These are phyloP conservation scores for Falco peregrinus DNA, from an alignment of 2,797 vertebrate genomes.

Conservation along the genomic window DNA sequence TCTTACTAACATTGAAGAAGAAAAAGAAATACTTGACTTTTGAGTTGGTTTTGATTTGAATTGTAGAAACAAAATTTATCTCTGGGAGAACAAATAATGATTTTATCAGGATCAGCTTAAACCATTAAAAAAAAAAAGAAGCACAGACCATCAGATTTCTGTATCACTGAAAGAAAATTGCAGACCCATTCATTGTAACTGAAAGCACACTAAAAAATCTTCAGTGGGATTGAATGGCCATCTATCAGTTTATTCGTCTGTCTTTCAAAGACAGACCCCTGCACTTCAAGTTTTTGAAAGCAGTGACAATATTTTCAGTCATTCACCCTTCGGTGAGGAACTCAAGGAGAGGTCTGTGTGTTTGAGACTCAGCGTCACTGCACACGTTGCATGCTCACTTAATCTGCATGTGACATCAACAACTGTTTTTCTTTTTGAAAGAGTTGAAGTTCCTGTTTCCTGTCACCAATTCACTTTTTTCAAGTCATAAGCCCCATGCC, in stretches of 20 bases:
- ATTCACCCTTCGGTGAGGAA: not conserved
- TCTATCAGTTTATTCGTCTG: not conserved
- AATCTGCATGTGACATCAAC: not conserved
- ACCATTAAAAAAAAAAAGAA: not conserved
- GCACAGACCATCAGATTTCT: not conserved
- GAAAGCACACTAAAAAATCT: not conserved
- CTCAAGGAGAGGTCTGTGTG: not conserved
- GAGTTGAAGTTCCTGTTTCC: not conserved
- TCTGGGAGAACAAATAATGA: not conserved
- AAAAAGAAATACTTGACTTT: not conserved
- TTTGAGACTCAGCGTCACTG: not conserved
- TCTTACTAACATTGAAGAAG: not conserved
- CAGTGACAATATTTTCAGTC: not conserved
- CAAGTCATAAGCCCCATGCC: not conserved
- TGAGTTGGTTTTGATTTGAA: not conserved
- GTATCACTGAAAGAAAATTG: not conserved
- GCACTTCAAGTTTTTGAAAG: not conserved
- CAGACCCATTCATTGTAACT: not conserved
- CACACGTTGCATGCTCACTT: not conserved
- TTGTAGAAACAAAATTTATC: not conserved
- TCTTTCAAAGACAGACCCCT: not conserved
- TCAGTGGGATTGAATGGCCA: not conserved
- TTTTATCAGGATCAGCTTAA: not conserved
- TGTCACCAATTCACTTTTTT: not conserved
- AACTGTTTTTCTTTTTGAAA: not conserved